Evolutionary conservation across 2,888 invertebrate species (phyloP).

Genomic region (Eupithecia dodoneata): DNA sequence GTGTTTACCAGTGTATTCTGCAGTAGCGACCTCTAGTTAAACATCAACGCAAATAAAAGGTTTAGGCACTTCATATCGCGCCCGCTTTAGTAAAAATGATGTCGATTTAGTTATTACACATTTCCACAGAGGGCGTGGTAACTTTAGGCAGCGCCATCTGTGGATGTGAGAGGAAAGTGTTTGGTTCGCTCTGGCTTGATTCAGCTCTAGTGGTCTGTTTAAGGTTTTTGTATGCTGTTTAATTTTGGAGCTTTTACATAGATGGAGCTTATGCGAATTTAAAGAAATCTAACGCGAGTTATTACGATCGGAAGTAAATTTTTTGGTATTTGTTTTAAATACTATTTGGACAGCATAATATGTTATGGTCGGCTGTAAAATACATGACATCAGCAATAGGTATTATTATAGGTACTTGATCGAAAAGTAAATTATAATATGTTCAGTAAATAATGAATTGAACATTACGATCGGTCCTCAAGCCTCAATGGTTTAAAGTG

Average conservation of each 20-base stretch:
- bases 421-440: too few relatives aligned
- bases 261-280: slow-evolving; percentile 4
- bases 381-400: too few relatives aligned
- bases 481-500: too few relatives aligned
- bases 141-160: slow-evolving; percentile 14
- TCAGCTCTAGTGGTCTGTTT: neutral
- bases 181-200: neutral
- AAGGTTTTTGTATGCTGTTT: neutral
- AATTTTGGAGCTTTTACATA: neutral
- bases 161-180: neutral
- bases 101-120: neutral
- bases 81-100: neutral
- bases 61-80: neutral
- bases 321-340: too few relatives aligned
- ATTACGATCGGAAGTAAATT: neutral
- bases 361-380: too few relatives aligned
- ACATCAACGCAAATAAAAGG: neutral
- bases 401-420: too few relatives aligned
- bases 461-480: too few relatives aligned
- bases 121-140: neutral
- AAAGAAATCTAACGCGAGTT: neutral
- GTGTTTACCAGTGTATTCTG: too few relatives aligned
- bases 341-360: too few relatives aligned
- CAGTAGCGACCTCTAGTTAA: neutral
- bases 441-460: too few relatives aligned